Percentiles rank a stretch among this genome's conserved stretches.
phyloP scores from a whole-genome alignment of 2,888 invertebrate species.

The Erebia ligea region DNA sequence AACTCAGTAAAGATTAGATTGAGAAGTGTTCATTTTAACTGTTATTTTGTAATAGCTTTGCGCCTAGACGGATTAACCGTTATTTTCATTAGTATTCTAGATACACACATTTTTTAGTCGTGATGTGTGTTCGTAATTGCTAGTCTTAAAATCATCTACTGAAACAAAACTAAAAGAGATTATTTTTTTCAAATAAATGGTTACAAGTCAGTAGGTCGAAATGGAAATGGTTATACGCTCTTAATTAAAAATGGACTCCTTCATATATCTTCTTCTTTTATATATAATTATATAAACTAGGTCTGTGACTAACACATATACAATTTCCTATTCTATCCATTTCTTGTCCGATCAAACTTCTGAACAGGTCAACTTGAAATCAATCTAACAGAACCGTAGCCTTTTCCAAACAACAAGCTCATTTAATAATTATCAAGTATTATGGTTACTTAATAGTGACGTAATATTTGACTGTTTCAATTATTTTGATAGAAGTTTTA shows the following conservation, averaged over 20 bases:
- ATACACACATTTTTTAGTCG: neutral
- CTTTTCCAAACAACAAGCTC: neutral
- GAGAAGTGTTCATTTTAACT: conserved; percentile 9
- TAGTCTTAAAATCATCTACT: neutral
- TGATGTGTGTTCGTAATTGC: neutral
- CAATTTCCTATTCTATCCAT: no score
- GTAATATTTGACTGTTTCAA: conserved; percentile 13
- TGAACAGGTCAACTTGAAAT: neutral
- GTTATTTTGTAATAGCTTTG: conserved; percentile 18
- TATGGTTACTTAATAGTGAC: conserved; percentile 19
- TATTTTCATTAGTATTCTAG: conserved; percentile 23
- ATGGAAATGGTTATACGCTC: no score
- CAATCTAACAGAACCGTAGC: neutral
- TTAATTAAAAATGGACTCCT: no score
- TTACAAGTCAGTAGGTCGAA: no score
- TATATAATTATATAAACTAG: no score
- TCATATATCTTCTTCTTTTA: no score
- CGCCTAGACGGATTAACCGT: conserved; percentile 21
- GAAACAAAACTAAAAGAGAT: no score
- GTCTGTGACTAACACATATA: no score
- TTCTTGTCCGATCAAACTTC: neutral
- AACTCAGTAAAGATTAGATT: conserved; percentile 15
- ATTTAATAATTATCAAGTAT: conserved; percentile 2
- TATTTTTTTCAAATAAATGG: no score
- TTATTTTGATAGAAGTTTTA: neutral